A percentile compares a stretch with the other conserved stretches of the same genome.
These are phyloP conservation scores for Drosophila repletoides DNA, from an alignment of 1,140 invertebrate genomes.

Conservation along the genomic window DNA sequence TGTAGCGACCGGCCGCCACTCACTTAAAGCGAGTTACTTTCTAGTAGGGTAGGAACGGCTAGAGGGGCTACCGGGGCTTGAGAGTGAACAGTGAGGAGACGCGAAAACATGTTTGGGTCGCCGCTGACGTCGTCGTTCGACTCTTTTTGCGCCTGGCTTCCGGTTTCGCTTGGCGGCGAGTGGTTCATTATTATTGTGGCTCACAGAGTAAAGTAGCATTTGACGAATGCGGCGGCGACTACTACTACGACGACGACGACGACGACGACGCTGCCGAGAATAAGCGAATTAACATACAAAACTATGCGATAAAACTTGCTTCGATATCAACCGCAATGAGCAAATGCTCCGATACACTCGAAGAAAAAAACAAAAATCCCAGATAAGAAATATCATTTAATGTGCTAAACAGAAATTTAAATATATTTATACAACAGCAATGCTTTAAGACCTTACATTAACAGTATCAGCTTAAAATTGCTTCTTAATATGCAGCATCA, in stretches of 20 bases:
- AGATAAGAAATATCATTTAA: too few species aligned
- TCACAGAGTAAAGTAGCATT: conserved; percentile 49
- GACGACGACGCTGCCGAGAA: conserved; percentile 8
- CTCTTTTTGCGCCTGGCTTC: conserved; percentile 34
- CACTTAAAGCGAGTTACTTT: conserved; percentile 55
- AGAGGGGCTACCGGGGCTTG: background rate
- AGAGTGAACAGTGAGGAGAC: background rate
- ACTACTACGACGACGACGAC: background rate
- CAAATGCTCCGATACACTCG: conserved; percentile 42
- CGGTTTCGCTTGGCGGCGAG: conserved; percentile 30
- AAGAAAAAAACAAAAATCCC: too few species aligned
- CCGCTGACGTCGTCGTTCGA: conserved; percentile 36
- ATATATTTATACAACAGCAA: too few species aligned
- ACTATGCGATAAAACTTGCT: conserved; percentile 73
- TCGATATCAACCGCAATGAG: conserved; percentile 53
- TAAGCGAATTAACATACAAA: conserved; percentile 67
- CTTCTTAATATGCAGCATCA: too few species aligned
- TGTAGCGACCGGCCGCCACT: background rate
- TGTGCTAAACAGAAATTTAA: too few species aligned
- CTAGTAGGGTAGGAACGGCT: background rate
- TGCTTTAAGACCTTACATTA: too few species aligned
- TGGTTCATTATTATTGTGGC: conserved; percentile 36
- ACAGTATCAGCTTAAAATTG: too few species aligned
- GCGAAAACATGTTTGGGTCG: conserved; percentile 47
- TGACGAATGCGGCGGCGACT: conserved; percentile 41